Evolutionary conservation across 2,797 vertebrate genomes (phyloP), one percentile per base, ranked within the genome.

Genomic region (Poeciliopsis presidionis): DNA sequence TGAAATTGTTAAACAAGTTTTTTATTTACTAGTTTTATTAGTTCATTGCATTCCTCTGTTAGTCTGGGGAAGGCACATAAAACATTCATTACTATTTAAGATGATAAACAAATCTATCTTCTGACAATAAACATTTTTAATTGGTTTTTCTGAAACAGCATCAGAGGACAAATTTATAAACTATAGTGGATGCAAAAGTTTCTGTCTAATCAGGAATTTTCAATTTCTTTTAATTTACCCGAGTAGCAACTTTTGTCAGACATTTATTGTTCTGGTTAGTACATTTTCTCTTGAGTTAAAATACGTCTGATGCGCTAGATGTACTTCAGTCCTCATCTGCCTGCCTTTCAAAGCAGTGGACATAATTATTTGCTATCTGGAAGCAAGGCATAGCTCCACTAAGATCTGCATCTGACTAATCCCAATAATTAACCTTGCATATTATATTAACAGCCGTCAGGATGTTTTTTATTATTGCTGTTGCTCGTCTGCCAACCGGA

Each of bases 341-440:
- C 28, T 39, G 30, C 25, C 33, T 55, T 79, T 84, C 75, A 78
- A n/a, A 78, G 43, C 53, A 57, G 59, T 76, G 82, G 46, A 76
- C 74, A 70, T 76, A 36, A 30, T 65, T 28, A 82, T 86, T 76
- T 84, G 47, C 18, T 39, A 63, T 30, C 49, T 76, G 47, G 46
- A 79, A 47, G 18, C 14, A 70, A 49, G 51, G 45, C 2, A 4
- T 12, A 71, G 79, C n/a, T 75, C 30, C 46, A 72, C 39, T 80
- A 74, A 84, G 65, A 81, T 49, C 67, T 77, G 20, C 41, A 74
- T 74, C n/a, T 63, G 73, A 83, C 77, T 69, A 61, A 63, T 75
- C 49, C 25, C 46, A 72, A 65, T 71, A 79, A 77, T 67, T 80
- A 76, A 45, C 25, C 33, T 82, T 73, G 75, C 33, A 53, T 33